Base-by-base conservation (phyloP, 53 echinoderm and acorn worm species). In the Astropecten irregularis region DNA sequence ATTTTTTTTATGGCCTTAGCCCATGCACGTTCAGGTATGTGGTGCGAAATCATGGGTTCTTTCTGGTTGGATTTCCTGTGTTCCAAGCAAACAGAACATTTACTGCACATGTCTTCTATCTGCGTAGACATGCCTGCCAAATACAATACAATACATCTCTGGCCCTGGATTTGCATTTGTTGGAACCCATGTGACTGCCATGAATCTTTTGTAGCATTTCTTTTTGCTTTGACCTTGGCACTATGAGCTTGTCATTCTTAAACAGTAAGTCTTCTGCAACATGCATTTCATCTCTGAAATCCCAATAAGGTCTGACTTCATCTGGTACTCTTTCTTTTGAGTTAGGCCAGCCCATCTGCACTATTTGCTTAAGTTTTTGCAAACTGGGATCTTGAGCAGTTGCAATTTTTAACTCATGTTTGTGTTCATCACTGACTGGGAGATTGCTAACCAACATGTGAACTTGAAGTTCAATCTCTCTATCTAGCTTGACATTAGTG, bases 201-300 rank as follows among this genome's bases (percentile, higher is more conserved):
- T 81, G 81, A 23, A 81, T 81, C 23, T 63, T 81, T 0, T 51
- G 13, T 51, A 51, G 51, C 11, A 51, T 51, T 51, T 51, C 51
- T 4, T 16, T 0, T 14, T 51, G 2, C n/a, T 51, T 51, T 51
- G 51, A 51, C 51, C 51, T 51, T 51, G 86, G 86, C 22, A 64
- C 64, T 31, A 76, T 76, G 8, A 85, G 31, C 19, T 39, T 8
- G 59, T 76, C 48, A 47, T 20, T 49, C 50, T 63, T 85, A 61
- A 73, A 85, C n/a, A 74, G 31, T n/a, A 84, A 49, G 55, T 51
- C 53, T 50, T 70, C 34, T 5, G 37, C 84, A 84, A 68, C 68
- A 55, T 53, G 48, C 5, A 85, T 38, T 46, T 85, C 86, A 29
- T 76, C 86, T 76, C 32, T 76, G 47, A 74, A 86, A 28, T 64